Conservation (phyloP, 2,113 vertebrate genomes). For the Verasper variegatus region DNA sequence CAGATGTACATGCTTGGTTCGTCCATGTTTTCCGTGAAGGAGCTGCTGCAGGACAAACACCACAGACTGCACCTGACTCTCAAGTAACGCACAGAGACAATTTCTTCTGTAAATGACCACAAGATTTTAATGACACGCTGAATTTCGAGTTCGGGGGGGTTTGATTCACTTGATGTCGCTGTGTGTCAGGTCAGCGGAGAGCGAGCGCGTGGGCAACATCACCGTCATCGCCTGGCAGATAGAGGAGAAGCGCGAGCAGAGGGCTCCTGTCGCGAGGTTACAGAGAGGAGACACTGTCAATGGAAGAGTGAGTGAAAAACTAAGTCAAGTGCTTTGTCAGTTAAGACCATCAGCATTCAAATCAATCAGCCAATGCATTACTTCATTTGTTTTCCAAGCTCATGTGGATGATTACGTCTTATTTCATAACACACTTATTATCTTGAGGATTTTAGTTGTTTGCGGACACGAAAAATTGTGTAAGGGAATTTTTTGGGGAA, state of each 20-base stretch:
- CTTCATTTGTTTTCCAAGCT: no score
- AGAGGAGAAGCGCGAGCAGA: slow-evolving; percentile 93
- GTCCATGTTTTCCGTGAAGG: slow-evolving; percentile 92
- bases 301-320: slow-evolving; percentile 86
- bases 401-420: no score
- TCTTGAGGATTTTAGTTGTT: no score
- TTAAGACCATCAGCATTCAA: no score
- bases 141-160: not conserved
- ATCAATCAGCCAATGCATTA: no score
- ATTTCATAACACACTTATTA: no score
- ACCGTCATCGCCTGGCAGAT: slow-evolving; percentile 98
- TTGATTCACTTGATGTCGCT: not conserved
- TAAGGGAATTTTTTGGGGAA: no score
- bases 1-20: slow-evolving; percentile 99
- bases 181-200: slow-evolving; percentile 91
- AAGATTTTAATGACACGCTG: not conserved
- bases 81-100: slow-evolving; percentile 82
- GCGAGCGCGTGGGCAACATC: slow-evolving; percentile 92
- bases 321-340: no score
- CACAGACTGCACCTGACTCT: slow-evolving; percentile 93
- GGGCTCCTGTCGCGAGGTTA: slow-evolving; percentile 87
- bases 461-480: no score
- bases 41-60: slow-evolving; percentile 93
- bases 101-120: not conserved
- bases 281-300: slow-evolving; percentile 90